phyloP scores from a whole-genome alignment of 2,888 invertebrate species.

The Spialia ferax region DNA sequence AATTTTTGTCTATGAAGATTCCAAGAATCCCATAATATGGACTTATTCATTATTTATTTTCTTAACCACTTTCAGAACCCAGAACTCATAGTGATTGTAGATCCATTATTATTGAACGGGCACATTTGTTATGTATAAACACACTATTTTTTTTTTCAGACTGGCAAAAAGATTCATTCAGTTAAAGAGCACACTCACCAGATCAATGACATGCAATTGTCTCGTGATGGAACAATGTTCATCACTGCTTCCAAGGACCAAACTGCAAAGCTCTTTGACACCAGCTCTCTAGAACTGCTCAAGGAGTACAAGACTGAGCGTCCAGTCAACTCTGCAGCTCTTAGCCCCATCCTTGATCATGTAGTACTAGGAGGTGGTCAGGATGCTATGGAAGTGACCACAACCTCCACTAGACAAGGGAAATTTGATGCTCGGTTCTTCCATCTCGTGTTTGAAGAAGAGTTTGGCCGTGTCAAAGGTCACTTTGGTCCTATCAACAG shows the following conservation, averaged over 20 bases:
- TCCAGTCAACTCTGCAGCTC: slow-evolving; percentile 98
- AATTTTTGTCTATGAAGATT: no score
- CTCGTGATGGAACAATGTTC: slow-evolving; percentile 97
- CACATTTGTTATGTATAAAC: not conserved
- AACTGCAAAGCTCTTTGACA: slow-evolving; percentile 98
- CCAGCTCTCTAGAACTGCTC: slow-evolving; percentile 93
- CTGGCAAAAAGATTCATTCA: slow-evolving; percentile 92
- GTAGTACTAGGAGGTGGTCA: slow-evolving; percentile 99
- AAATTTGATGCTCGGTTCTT: slow-evolving; percentile 99
- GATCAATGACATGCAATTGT: slow-evolving; percentile 98
- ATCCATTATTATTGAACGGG: no score
- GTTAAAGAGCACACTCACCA: slow-evolving; percentile 94
- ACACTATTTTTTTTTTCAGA: slow-evolving; percentile 79
- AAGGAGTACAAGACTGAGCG: slow-evolving; percentile 99
- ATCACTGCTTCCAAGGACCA: slow-evolving; percentile 99
- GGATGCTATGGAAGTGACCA: slow-evolving; percentile 99
- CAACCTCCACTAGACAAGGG: slow-evolving; percentile 96
- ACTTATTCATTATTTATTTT: no score
- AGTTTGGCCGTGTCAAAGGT: slow-evolving; percentile 98
- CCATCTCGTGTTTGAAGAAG: slow-evolving; percentile 98
- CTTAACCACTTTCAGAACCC: no score
- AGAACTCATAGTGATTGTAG: no score
- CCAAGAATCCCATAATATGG: no score
- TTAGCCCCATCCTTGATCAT: slow-evolving; percentile 98
- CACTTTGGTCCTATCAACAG: slow-evolving; percentile 99